Percentiles rank a stretch among this genome's conserved stretches.
Conservation (phyloP, 2,113 vertebrate genomes). For the Brachyhypopomus occidentalis region DNA sequence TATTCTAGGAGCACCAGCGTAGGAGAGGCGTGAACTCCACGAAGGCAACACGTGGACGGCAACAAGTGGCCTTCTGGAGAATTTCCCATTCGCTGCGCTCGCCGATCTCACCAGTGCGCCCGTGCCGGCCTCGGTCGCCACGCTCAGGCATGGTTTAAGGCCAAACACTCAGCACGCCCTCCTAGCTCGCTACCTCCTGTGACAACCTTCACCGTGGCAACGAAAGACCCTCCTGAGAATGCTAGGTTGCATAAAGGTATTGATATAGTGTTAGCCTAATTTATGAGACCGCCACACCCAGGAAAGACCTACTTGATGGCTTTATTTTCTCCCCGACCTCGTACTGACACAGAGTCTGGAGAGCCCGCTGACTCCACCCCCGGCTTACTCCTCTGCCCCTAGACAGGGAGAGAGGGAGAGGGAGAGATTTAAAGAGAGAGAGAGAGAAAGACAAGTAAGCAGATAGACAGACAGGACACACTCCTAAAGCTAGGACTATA, state of each 20-base stretch:
- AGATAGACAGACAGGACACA: too few relatives aligned
- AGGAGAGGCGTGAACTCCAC: neutral
- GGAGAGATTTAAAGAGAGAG: slow-evolving; percentile 1
- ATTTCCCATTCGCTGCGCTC: neutral
- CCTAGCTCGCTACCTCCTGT: too few relatives aligned
- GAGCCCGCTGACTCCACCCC: slow-evolving; percentile 92
- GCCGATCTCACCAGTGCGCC: slow-evolving; percentile 1
- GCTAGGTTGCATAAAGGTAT: neutral
- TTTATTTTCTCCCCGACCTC: slow-evolving; percentile 95
- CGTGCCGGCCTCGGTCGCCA: neutral
- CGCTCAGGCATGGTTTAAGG: neutral
- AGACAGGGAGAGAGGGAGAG: slow-evolving; percentile 46
- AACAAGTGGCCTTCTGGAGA: neutral
- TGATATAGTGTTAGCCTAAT: too few relatives aligned
- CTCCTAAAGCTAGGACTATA: too few relatives aligned
- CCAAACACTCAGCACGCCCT: too few relatives aligned
- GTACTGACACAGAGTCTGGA: slow-evolving; percentile 83
- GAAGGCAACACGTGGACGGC: neutral
- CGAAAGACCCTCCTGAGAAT: too few relatives aligned
- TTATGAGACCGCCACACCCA: slow-evolving; percentile 9
- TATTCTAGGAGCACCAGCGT: slow-evolving; percentile 31
- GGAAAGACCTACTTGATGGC: slow-evolving; percentile 94
- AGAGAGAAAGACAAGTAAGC: too few relatives aligned
- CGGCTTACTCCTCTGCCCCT: slow-evolving; percentile 96
- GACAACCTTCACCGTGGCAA: too few relatives aligned